Conservation (phyloP, 2,888 invertebrate genomes). For the Harpagoxenus sublaevis region DNA sequence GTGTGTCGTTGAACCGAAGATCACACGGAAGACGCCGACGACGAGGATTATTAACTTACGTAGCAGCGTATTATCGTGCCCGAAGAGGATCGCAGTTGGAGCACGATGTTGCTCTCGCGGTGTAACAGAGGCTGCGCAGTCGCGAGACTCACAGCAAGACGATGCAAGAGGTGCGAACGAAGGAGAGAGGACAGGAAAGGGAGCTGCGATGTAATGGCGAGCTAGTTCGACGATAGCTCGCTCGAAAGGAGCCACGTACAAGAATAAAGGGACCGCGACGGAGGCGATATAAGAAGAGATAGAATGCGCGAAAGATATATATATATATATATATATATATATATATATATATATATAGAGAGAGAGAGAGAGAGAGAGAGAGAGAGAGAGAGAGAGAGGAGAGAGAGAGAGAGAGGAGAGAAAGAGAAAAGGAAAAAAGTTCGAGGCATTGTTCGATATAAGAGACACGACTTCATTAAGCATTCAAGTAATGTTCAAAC, state of each 20-base stretch:
- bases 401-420: no score
- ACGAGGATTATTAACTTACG: conserved; percentile 71
- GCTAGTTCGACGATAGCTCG: conserved; percentile 32
- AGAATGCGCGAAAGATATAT: neutral
- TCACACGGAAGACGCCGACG: conserved; percentile 70
- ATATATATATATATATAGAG: no score
- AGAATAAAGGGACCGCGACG: conserved; percentile 49
- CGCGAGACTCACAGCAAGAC: conserved; percentile 33
- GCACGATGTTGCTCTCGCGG: conserved; percentile 63
- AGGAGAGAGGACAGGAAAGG: neutral
- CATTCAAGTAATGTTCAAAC: conserved; percentile 84
- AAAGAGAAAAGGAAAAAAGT: conserved; percentile 7
- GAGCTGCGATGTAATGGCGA: conserved; percentile 68
- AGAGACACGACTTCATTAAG: conserved; percentile 85
- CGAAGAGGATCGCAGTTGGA: conserved; percentile 61
- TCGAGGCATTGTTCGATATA: conserved; percentile 83
- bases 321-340: no score
- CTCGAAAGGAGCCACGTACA: conserved; percentile 39
- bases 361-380: no score
- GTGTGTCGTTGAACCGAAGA: conserved; percentile 64
- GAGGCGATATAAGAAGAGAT: conserved; percentile 13
- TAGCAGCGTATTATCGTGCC: conserved; percentile 64
- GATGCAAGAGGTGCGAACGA: conserved; percentile 13
- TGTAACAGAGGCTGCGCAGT: conserved; percentile 47
- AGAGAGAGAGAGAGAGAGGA: no score